Evolutionary conservation across 2,888 invertebrate genomes (phyloP).

Genomic region (Hesperia comma): DNA sequence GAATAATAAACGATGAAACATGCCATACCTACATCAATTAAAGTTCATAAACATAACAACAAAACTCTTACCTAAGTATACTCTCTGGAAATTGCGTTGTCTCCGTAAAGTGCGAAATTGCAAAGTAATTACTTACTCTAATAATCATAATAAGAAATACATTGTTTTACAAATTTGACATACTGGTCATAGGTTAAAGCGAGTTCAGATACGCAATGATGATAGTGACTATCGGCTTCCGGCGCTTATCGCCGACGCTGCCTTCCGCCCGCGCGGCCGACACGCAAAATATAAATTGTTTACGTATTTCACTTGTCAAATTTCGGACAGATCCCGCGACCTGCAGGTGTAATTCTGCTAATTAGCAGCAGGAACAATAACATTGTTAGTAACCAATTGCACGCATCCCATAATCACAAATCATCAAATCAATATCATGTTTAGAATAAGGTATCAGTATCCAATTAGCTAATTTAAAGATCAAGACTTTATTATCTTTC

Average conservation of each 20-base stretch:
- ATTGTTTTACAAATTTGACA: conserved; percentile 7
- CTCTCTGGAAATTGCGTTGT: too few species aligned
- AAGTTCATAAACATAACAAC: too few species aligned
- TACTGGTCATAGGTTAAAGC: neutral
- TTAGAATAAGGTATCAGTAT: too few species aligned
- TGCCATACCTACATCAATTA: too few species aligned
- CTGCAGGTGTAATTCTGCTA: neutral
- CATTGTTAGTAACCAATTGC: neutral
- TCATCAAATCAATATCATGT: too few species aligned
- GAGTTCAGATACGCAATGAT: conserved; percentile 45
- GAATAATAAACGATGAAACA: too few species aligned
- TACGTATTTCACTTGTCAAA: conserved; percentile 15
- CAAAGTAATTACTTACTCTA: too few species aligned
- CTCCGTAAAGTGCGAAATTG: neutral
- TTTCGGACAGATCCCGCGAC: neutral
- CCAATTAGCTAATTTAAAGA: too few species aligned
- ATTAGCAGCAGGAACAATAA: neutral
- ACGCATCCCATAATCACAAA: neutral
- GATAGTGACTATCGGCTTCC: conserved; percentile 68
- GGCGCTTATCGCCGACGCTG: conserved; percentile 63
- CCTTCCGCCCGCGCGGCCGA: conserved; percentile 54
- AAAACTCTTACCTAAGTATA: too few species aligned
- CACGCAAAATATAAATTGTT: conserved; percentile 40
- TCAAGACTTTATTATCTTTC: too few species aligned
- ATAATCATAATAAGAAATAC: neutral